Conservation (phyloP, 2,888 invertebrate genomes). For the Dione juno region DNA sequence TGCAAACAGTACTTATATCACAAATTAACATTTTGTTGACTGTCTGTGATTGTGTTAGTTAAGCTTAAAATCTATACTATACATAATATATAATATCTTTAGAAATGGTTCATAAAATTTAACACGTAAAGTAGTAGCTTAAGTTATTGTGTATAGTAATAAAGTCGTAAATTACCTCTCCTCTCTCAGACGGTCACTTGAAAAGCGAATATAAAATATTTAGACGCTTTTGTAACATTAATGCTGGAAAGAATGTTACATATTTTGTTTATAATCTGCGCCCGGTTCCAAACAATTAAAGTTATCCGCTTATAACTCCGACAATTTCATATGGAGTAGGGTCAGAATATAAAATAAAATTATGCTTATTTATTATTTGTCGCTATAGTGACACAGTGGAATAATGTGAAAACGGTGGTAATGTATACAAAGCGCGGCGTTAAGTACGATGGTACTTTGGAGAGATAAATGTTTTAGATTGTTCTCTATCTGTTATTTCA, state of each 20-base stretch:
- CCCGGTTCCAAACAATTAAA: constrained; percentile 76
- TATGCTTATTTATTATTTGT: no score
- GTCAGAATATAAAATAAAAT: constrained; percentile 52
- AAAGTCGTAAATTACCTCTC: background rate
- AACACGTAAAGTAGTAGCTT: background rate
- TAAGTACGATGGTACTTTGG: no score
- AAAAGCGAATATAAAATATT: constrained; percentile 26
- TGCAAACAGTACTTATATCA: background rate
- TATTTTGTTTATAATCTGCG: constrained; percentile 60
- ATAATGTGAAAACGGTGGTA: no score
- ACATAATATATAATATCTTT: no score
- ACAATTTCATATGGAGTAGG: constrained; percentile 55
- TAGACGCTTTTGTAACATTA: constrained; percentile 31
- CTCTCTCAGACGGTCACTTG: background rate
- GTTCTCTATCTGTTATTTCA: no score
- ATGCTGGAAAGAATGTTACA: constrained; percentile 42
- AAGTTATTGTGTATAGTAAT: background rate
- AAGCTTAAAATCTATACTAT: no score
- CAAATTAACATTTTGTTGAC: background rate
- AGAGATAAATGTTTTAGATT: no score
- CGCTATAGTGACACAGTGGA: no score
- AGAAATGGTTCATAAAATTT: background rate
- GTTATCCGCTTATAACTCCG: constrained; percentile 67
- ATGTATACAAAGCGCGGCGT: no score
- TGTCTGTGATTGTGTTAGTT: background rate